Percentiles rank a stretch among this genome's conserved stretches.
phyloP scores from a whole-genome alignment of 2,113 vertebrate species.

The Prochilodus magdalenae region DNA sequence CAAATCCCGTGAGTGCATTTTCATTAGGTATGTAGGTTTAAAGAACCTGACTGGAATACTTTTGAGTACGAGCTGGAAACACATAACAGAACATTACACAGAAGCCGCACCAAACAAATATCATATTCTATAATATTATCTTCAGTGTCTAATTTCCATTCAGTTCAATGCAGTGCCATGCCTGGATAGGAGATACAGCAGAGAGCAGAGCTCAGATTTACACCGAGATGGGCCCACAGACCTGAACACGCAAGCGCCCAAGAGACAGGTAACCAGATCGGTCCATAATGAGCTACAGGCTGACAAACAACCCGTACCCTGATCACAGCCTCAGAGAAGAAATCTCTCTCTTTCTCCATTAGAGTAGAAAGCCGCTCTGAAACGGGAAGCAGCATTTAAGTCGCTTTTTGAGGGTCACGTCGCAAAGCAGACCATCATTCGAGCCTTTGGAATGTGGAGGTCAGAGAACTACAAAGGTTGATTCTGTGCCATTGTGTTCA shows the following conservation, averaged over 20 bases:
- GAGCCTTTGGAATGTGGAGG: conserved; percentile 11
- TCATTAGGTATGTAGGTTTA: background rate
- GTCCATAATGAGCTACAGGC: conserved; percentile 8
- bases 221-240: conserved; percentile 11
- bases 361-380: conserved; percentile 14
- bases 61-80: too few species aligned
- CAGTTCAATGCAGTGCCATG: too few species aligned
- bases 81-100: too few species aligned
- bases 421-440: conserved; percentile 17
- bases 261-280: conserved; percentile 27
- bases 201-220: conserved; percentile 27
- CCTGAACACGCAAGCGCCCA: conserved; percentile 16
- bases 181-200: background rate
- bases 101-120: too few species aligned
- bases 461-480: background rate
- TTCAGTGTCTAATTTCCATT: background rate
- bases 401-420: conserved; percentile 6
- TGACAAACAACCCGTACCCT: conserved; percentile 21
- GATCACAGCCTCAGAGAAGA: conserved; percentile 21
- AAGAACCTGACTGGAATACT: too few species aligned
- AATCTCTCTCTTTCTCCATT: conserved; percentile 16
- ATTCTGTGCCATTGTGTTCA: background rate
- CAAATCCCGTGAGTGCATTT: background rate
- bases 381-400: conserved; percentile 32
- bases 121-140: background rate